Evolutionary conservation across 2,888 invertebrate species (phyloP).

Genomic region (Liopterus haemorrhoidalis): DNA sequence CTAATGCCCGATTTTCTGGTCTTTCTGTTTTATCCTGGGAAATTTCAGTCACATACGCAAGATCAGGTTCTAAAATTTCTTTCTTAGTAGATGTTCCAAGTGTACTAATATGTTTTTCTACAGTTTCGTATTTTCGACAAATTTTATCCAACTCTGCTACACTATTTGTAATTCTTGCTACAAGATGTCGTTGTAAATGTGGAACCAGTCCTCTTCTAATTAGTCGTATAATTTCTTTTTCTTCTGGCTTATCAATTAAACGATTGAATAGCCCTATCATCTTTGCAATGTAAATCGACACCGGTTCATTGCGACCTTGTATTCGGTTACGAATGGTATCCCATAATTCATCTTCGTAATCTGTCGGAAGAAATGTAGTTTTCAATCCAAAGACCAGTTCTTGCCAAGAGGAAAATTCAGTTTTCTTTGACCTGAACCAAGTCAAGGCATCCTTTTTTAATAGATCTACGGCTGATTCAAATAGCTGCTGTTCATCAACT

Average conservation of each 20-base stretch:
- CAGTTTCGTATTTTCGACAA: slow-evolving; percentile 20
- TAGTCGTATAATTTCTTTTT: slow-evolving; percentile 16
- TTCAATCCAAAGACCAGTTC: slow-evolving; percentile 15
- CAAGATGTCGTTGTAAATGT: slow-evolving; percentile 15
- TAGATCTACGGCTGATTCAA: slow-evolving; percentile 27
- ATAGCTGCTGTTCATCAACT: slow-evolving; percentile 24
- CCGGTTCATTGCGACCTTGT: slow-evolving; percentile 26
- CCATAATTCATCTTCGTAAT: slow-evolving; percentile 28
- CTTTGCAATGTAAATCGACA: slow-evolving; percentile 25
- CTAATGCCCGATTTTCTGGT: too few relatives aligned
- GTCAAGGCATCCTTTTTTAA: slow-evolving; percentile 29
- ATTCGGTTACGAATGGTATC: slow-evolving; percentile 21
- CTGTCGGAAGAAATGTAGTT: slow-evolving; percentile 24
- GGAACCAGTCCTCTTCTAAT: slow-evolving; percentile 25
- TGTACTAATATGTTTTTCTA: slow-evolving; percentile 2
- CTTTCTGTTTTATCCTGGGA: too few relatives aligned
- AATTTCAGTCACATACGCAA: too few relatives aligned
- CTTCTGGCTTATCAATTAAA: slow-evolving; percentile 12
- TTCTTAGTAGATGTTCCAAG: background rate
- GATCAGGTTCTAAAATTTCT: slow-evolving; percentile 2
- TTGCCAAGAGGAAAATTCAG: slow-evolving; percentile 18
- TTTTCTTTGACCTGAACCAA: slow-evolving; percentile 28
- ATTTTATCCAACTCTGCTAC: slow-evolving; percentile 10
- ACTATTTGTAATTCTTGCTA: slow-evolving; percentile 7
- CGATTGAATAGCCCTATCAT: slow-evolving; percentile 25